Evolutionary conservation across 92 coral and sea anemone species (phyloP).

Genomic region (Palythoa caribaeorum): DNA sequence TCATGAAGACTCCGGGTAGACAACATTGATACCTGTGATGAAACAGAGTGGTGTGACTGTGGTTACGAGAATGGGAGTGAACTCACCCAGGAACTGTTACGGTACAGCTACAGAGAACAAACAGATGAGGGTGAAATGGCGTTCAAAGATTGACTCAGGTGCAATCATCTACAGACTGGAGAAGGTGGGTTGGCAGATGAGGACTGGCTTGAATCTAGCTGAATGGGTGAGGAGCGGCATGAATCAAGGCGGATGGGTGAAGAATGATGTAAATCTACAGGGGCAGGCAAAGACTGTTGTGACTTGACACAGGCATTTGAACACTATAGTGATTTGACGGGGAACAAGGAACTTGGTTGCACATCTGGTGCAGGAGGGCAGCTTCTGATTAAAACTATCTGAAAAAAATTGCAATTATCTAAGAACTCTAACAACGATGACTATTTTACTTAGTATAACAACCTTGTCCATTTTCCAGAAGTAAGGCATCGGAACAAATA

Average conservation of each 20-base stretch:
- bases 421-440: not conserved
- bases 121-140: not conserved
- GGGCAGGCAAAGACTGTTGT: not conserved
- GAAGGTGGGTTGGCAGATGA: not conserved
- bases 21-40: not conserved
- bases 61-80: slow-evolving; percentile 5
- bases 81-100: slow-evolving; percentile 2
- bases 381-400: not conserved
- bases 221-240: not conserved
- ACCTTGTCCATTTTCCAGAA: no score
- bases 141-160: slow-evolving; percentile 2
- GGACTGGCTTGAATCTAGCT: not conserved
- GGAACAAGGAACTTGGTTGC: not conserved
- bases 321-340: not conserved
- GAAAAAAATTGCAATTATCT: not conserved
- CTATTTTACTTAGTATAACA: not conserved
- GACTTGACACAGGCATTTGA: not conserved
- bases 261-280: not conserved
- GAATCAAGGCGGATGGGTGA: slow-evolving; percentile 2
- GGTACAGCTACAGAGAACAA: not conserved
- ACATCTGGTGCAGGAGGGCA: slow-evolving; percentile 6
- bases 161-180: slow-evolving; percentile 5
- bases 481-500: no score
- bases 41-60: slow-evolving; percentile 4
- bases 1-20: not conserved